Conservation (phyloP, 2,797 vertebrate species). For the Sebastes steindachneri region DNA sequence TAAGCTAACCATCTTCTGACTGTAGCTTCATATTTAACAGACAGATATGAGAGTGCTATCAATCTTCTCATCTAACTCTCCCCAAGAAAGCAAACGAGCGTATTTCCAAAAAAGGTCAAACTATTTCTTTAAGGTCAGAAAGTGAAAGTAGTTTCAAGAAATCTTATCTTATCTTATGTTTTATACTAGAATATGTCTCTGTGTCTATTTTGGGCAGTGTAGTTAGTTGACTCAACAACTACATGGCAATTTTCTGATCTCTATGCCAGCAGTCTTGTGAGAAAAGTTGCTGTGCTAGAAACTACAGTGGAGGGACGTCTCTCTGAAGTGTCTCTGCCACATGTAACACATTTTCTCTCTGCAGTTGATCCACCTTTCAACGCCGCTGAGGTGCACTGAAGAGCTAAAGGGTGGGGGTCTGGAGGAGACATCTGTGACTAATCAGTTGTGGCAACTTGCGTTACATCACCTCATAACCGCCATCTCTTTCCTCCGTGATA, state of each 20-base stretch:
- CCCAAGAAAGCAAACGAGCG: background rate
- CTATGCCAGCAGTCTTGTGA: background rate
- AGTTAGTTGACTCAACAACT: background rate
- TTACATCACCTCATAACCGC: slow-evolving; percentile 28
- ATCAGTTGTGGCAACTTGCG: slow-evolving; percentile 45
- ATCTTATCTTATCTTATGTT: background rate
- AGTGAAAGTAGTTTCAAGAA: background rate
- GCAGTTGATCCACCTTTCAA: slow-evolving; percentile 41
- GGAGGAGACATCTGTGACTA: slow-evolving; percentile 60
- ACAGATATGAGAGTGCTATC: too few species aligned
- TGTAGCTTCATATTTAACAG: background rate
- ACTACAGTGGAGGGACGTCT: background rate
- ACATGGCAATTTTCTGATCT: background rate
- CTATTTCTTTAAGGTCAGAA: background rate
- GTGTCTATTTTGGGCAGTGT: background rate
- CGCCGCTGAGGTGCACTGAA: slow-evolving; percentile 5
- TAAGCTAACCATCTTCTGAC: background rate
- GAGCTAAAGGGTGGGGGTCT: slow-evolving; percentile 13
- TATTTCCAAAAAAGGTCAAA: background rate
- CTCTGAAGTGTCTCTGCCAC: slow-evolving; percentile 18
- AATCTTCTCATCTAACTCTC: background rate
- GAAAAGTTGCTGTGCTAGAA: background rate
- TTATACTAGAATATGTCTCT: background rate
- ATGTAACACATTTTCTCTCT: slow-evolving; percentile 19
- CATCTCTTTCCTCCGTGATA: slow-evolving; percentile 8